Evolutionary conservation across 92 coral and sea anemone genomes (phyloP), one percentile per base, ranked within the genome.

Genomic region (Ricordea florida): DNA sequence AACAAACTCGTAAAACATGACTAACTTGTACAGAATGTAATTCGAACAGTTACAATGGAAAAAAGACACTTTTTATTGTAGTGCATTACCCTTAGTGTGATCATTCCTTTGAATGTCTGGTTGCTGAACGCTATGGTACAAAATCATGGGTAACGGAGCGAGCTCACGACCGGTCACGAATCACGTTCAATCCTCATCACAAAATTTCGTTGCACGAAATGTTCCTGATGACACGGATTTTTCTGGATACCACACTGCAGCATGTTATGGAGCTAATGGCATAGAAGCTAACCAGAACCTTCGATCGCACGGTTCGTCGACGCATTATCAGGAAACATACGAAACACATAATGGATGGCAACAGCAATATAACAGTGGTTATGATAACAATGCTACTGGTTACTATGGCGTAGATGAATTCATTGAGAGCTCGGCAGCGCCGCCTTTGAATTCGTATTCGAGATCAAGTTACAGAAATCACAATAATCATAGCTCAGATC

Each of bases 391-490:
- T 67, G 29, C 10, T 26, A 33, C 24, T 10, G 65, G 53, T 17
- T 38, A 56, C 65, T 29, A 70, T 16, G 65, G 29, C 29, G 52
- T 76, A 21, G 67, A 81, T 43, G 68, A 65, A 24, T 42, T 34
- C 17, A 74, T 74, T 8, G 92, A 76, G 42, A 49, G 30, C n/a
- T 56, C 86, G 4, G 60, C 66, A 22, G 82, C 90, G 4, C 84
- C 84, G 20, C 36, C 56, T 57, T 36, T 66, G 30, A 30, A 21
- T 29, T 31, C 44, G 18, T 29, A 43, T 57, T 43, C 79, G 10
- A 33, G 58, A 43, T 30, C 57, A 11, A 44, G 15, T 23, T 33
- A 28, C 52, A 30, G 77, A 28, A 53, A 26, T 5, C 52, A 40
- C 18, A 51, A 49, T 34, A 44, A 17, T 6, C 49, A 24, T 7